These are phyloP conservation scores for Menura novaehollandiae DNA, from an alignment of 2,113 vertebrate genomes.

Conservation along the genomic window DNA sequence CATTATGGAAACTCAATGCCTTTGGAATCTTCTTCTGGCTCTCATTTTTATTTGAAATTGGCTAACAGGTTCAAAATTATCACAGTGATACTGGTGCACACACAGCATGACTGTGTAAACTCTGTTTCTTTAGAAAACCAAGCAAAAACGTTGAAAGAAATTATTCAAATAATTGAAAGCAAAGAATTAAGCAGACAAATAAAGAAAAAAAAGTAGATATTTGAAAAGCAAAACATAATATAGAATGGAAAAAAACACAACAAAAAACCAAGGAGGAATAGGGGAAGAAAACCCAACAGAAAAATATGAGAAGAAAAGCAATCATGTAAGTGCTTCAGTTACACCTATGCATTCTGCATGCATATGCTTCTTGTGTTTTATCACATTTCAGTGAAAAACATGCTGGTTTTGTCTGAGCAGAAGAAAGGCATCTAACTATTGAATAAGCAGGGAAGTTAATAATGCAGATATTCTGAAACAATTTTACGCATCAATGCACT, in stretches of 20 bases:
- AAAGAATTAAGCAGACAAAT: not conserved
- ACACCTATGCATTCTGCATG: not conserved
- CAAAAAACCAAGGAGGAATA: not conserved
- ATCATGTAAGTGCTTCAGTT: not conserved
- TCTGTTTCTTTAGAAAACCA: not conserved
- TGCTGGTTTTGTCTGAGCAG: not conserved
- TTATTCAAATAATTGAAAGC: not conserved
- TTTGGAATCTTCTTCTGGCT: not conserved
- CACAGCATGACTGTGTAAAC: not conserved
- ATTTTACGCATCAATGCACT: slow-evolving; percentile 9
- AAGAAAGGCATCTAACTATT: not conserved
- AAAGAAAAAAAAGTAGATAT: not conserved
- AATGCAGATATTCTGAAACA: slow-evolving; percentile 29
- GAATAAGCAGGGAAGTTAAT: slow-evolving; percentile 19
- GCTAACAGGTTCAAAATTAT: not conserved
- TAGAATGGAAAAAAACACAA: not conserved
- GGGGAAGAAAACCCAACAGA: not conserved
- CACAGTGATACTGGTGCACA: not conserved
- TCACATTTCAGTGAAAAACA: not conserved
- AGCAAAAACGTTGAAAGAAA: not conserved
- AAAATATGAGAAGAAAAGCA: not conserved
- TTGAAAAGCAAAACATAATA: not conserved
- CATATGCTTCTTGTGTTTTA: not conserved
- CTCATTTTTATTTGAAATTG: not conserved
- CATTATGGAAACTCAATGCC: not conserved